Evolutionary conservation across 2,888 invertebrate genomes (phyloP).

Genomic region (Stenurella melanura): DNA sequence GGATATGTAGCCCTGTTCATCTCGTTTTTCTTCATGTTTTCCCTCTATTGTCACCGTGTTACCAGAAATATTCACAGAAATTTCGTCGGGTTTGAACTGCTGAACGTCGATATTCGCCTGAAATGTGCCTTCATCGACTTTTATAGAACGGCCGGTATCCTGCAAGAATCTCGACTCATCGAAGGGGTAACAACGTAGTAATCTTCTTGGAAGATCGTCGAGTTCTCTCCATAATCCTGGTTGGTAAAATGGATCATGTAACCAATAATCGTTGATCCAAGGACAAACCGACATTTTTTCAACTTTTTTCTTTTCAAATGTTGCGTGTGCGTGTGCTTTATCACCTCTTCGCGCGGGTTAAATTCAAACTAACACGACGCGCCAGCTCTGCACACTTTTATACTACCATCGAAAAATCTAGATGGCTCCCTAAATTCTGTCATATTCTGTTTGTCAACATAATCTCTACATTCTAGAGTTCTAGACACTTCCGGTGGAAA

Average conservation of each 20-base stretch:
- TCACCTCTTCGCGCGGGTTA: no score
- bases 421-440: background rate
- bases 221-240: conserved; percentile 2
- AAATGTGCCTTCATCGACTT: conserved; percentile 80
- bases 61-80: conserved; percentile 82
- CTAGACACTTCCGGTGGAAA: no score
- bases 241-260: background rate
- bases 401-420: conserved; percentile 5
- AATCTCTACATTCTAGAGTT: no score
- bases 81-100: conserved; percentile 86
- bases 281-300: conserved; percentile 19
- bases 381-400: background rate
- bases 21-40: conserved; percentile 84
- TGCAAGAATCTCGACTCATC: conserved; percentile 11
- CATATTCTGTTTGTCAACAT: no score
- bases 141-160: conserved; percentile 32
- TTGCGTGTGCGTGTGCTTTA: no score
- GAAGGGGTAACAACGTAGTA: background rate
- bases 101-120: conserved; percentile 84
- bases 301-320: background rate
- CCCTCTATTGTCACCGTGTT: conserved; percentile 82
- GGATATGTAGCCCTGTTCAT: conserved; percentile 84
- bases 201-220: conserved; percentile 11
- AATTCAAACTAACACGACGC: no score
- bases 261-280: conserved; percentile 4